Conservation (phyloP, 2,797 vertebrate species). For the Molossus alvarezi region DNA sequence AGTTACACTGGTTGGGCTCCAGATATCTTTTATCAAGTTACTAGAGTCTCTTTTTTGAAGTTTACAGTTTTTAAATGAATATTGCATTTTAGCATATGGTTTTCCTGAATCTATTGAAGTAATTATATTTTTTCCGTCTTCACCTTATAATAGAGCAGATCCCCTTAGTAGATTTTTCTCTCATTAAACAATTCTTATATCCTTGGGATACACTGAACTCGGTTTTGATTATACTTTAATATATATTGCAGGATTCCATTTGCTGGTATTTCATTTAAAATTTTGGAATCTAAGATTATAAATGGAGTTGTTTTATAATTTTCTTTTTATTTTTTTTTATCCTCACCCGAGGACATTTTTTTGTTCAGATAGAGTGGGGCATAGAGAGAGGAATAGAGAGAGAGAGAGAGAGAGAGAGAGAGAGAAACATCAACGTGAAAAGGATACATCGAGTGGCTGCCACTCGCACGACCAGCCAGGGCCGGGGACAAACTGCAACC, state of each 20-base stretch:
- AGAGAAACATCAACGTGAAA: no score
- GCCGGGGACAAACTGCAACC: no score
- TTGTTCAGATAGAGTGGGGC: no score
- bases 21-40: neutral
- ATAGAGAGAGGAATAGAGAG: no score
- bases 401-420: no score
- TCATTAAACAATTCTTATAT: slow-evolving; percentile 17
- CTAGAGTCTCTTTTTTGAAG: neutral
- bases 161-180: slow-evolving; percentile 17
- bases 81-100: neutral
- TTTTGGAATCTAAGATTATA: slow-evolving; percentile 31
- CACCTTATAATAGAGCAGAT: neutral
- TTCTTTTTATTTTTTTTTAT: neutral
- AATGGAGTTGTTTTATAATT: slow-evolving; percentile 11
- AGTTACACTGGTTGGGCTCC: no score
- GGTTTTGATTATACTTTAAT: neutral
- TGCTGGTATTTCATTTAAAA: slow-evolving; percentile 10
- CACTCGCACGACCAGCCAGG: no score
- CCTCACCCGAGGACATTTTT: no score
- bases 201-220: neutral
- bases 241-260: neutral
- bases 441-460: no score
- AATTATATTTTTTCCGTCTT: neutral
- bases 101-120: slow-evolving; percentile 5
- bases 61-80: slow-evolving; percentile 18